Evolutionary conservation across 2,888 invertebrate genomes (phyloP), one percentile per base, ranked within the genome.

Genomic region (Lottia gigantea): DNA sequence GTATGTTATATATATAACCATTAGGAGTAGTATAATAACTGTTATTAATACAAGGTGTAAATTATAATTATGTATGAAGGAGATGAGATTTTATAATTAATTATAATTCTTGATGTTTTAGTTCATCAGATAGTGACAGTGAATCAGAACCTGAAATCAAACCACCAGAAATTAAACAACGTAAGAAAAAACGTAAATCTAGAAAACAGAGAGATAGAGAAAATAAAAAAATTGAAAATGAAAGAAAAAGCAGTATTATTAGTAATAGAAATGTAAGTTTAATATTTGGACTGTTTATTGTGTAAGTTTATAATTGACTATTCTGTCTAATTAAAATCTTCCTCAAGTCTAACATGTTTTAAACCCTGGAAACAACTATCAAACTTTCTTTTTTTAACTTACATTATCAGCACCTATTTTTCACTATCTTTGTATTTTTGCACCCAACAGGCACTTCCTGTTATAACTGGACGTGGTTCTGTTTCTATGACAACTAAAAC

Each of bases 81-180:
- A 23, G 25, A 25, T 63, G n/a, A 23, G 2, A 25, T 63, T 23
- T n/a, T n/a, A 63, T 6, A 25, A 63, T 31, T 23, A 8, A 31
- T 23, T 7, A 11, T 25, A 4, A 11, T 25, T 46, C n/a, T n/a
- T n/a, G n/a, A n/a, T 25, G 23, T 49, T 73, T 11, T 73, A 88
- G 88, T 74, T 88, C 88, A 7, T 87, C 86, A 76, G 87, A 88
- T 77, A 86, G 86, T 68, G 86, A 88, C 77, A 86, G 85, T 64
- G 87, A 87, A 71, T 86, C 87, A 7, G 88, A 88, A 67, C 83
- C 88, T 2, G 87, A 88, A 67, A 73, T 86, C 74, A 84, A 80
- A 67, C 72, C 76, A 14, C 67, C 74, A 14, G 80, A 81, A 47
- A 73, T 76, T 8, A 81, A 81, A 70, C 67, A 73, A 16, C 80